Evolutionary conservation across 2,888 invertebrate species (phyloP), one percentile per base, ranked within the genome.

Genomic region (Caenorhabditis virilis): DNA sequence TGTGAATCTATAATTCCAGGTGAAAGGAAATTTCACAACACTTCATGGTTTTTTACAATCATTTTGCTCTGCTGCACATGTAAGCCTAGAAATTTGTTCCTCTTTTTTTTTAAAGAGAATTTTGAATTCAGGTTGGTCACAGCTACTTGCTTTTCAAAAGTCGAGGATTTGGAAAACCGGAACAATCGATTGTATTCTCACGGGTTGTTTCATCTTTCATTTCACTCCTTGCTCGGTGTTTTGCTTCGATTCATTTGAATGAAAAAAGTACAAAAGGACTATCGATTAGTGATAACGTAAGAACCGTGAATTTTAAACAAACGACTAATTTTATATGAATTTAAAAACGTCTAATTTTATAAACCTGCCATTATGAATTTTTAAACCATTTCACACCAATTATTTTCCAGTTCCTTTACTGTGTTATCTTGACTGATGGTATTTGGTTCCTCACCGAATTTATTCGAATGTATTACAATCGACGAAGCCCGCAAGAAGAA

Each of bases 371-470:
- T n/a, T n/a, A n/a, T n/a, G n/a, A n/a, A n/a, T n/a, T n/a, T n/a
- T n/a, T n/a, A n/a, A n/a, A n/a, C n/a, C n/a, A n/a, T n/a, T n/a
- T n/a, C n/a, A n/a, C n/a, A n/a, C n/a, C n/a, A n/a, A n/a, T n/a
- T n/a, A 26, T n/a, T 3, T n/a, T 15, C 2, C 59, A 78, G 78
- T 78, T 74, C 50, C 51, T 77, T 22, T 47, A 55, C 45, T 76
- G 74, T 30, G 65, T 71, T 9, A 53, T 65, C 11, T 48, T 75
- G 16, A 57, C 69, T 25, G 75, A 77, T 39, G 78, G 78, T 1
- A 47, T 75, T 15, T 79, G 79, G 79, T 59, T 72, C n/a, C 26
- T 69, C 9, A 61, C 67, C 9, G 79, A 79, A 47, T n/a, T 61
- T 1, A 38, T 70, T 27, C 66, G 70, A 9, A 66, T 78, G 56